phyloP scores from a whole-genome alignment of 2,113 vertebrate genomes.

The Brevimyrus niger region DNA sequence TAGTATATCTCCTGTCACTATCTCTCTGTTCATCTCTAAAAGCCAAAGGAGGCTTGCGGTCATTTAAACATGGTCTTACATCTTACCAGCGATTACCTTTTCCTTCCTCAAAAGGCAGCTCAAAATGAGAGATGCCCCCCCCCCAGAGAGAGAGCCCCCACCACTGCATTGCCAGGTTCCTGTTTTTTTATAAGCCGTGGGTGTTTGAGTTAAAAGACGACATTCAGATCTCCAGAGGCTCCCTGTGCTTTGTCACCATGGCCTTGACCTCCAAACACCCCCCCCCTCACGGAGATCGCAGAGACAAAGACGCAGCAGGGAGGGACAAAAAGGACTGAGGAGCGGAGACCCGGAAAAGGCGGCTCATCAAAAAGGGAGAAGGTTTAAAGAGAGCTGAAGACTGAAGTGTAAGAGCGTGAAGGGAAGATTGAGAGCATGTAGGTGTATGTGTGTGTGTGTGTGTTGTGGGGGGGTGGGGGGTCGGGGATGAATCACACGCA shows the following conservation, averaged over 20 bases:
- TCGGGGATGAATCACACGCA: constrained; percentile 25
- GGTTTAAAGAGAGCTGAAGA: neutral
- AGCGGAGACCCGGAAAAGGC: neutral
- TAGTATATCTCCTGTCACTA: neutral
- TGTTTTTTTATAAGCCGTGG: neutral
- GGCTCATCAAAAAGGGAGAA: neutral
- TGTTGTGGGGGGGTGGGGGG: constrained; percentile 2
- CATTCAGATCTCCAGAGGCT: neutral
- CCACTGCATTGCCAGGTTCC: too few species aligned
- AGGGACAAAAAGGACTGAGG: neutral
- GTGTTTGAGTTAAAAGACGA: constrained; percentile 7
- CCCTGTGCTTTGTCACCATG: neutral
- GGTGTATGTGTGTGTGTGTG: neutral
- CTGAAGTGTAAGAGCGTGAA: neutral
- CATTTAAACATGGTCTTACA: neutral
- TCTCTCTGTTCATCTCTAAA: neutral
- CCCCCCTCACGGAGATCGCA: too few species aligned
- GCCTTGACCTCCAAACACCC: neutral
- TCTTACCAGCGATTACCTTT: neutral
- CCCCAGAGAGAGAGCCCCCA: neutral
- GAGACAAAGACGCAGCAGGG: neutral
- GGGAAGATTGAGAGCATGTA: neutral
- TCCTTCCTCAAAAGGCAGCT: neutral
- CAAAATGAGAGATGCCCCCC: neutral
- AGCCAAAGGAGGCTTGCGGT: too few species aligned